Evolutionary conservation across 2,888 invertebrate genomes (phyloP).

Genomic region (Rhagonycha fulva): DNA sequence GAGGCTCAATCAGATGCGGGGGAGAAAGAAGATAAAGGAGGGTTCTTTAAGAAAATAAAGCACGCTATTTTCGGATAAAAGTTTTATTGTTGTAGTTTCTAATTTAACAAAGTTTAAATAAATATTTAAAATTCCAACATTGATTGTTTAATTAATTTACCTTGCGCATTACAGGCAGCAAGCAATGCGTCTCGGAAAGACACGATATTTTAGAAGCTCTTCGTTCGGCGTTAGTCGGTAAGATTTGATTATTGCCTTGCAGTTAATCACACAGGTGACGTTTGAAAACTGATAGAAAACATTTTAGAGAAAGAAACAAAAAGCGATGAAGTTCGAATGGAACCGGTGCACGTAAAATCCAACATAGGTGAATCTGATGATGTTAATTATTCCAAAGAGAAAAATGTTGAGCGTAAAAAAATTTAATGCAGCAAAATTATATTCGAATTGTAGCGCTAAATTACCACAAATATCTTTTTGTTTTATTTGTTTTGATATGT

Average conservation of each 20-base stretch:
- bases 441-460: background rate
- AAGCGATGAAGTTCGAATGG: conserved; percentile 4
- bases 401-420: conserved; percentile 49
- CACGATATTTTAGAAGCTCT: conserved; percentile 65
- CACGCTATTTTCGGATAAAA: conserved; percentile 63
- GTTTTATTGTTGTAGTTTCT: background rate
- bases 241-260: conserved; percentile 40
- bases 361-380: conserved; percentile 31
- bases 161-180: conserved; percentile 62
- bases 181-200: conserved; percentile 64
- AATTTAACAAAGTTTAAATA: background rate
- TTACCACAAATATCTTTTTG: conserved; percentile 3
- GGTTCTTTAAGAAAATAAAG: conserved; percentile 63
- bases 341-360: conserved; percentile 18
- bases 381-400: conserved; percentile 42
- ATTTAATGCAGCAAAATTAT: conserved; percentile 19
- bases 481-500: conserved; percentile 16
- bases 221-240: conserved; percentile 62
- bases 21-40: conserved; percentile 53
- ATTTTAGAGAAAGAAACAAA: conserved; percentile 22
- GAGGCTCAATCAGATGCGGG: conserved; percentile 58
- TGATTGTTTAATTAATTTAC: conserved; percentile 12
- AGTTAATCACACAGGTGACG: conserved; percentile 17
- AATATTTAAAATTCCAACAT: background rate
- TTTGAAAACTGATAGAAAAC: conserved; percentile 29